phyloP scores from a whole-genome alignment of 2,113 vertebrate genomes.

The Pelecanoides urinatrix region DNA sequence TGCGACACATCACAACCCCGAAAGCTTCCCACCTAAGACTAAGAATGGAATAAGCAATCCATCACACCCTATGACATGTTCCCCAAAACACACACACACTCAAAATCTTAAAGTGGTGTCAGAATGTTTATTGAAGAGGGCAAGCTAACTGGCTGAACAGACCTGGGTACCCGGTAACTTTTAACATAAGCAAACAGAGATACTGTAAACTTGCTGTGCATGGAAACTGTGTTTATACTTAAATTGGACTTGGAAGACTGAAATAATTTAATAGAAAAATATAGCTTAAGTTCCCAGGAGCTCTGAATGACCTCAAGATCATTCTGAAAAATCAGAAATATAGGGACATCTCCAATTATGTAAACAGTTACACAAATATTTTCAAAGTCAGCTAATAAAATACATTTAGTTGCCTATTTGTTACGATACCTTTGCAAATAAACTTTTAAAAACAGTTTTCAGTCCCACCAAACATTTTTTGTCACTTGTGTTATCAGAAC shows the following conservation, averaged over 20 bases:
- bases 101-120: conserved; percentile 39
- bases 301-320: conserved; percentile 13
- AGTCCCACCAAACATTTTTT: not conserved
- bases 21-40: conserved; percentile 26
- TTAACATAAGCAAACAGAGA: conserved; percentile 58
- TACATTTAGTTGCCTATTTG: not conserved
- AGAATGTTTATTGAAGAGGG: conserved; percentile 58
- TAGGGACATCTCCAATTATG: not conserved
- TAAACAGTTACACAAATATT: conserved; percentile 1
- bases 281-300: conserved; percentile 17
- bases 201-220: conserved; percentile 53
- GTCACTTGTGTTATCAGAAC: not conserved
- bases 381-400: not conserved
- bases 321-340: not conserved
- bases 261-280: conserved; percentile 55
- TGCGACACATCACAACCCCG: conserved; percentile 16
- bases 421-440: not conserved
- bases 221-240: conserved; percentile 54
- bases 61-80: not conserved
- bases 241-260: conserved; percentile 30
- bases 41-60: conserved; percentile 43
- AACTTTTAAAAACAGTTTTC: not conserved
- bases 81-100: conserved; percentile 43
- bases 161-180: conserved; percentile 35
- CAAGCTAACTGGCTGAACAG: conserved; percentile 32